Conservation (phyloP, 2,888 invertebrate species). For the Volucella zonaria region DNA sequence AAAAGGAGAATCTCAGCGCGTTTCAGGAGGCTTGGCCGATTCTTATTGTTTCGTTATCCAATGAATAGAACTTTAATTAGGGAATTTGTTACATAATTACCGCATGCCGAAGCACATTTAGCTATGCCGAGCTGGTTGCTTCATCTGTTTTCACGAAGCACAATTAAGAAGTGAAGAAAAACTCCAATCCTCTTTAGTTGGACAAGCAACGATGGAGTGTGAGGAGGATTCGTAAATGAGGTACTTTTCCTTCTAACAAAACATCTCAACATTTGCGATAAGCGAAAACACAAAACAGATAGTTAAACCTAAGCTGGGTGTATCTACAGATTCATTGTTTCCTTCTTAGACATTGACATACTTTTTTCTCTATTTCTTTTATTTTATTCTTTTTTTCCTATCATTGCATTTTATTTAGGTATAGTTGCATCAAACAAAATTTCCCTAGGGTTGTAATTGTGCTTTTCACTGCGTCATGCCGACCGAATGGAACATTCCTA, state of each 20-base stretch:
- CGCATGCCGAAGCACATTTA: slow-evolving; percentile 46
- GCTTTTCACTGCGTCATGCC: slow-evolving; percentile 6
- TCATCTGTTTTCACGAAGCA: slow-evolving; percentile 1
- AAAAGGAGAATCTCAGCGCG: slow-evolving; percentile 18
- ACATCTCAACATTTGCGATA: slow-evolving; percentile 15
- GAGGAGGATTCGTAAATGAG: not conserved
- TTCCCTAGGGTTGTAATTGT: slow-evolving; percentile 34
- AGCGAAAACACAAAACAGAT: slow-evolving; percentile 15
- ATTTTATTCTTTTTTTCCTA: slow-evolving; percentile 15
- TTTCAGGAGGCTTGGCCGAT: slow-evolving; percentile 13
- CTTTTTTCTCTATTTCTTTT: not conserved
- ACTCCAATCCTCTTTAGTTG: not conserved
- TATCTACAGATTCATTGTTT: slow-evolving; percentile 3
- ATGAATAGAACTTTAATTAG: slow-evolving; percentile 67
- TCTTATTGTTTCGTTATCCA: slow-evolving; percentile 51
- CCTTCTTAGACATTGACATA: not conserved
- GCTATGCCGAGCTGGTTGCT: slow-evolving; percentile 1
- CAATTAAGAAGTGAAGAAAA: slow-evolving; percentile 28
- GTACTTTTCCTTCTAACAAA: slow-evolving; percentile 37
- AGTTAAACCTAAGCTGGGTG: not conserved
- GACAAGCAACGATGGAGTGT: not conserved
- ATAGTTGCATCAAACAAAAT: slow-evolving; percentile 43
- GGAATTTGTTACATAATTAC: slow-evolving; percentile 59
- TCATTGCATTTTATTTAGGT: slow-evolving; percentile 51
- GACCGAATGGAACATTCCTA: slow-evolving; percentile 3